phyloP scores from a whole-genome alignment of 2,113 vertebrate genomes.

The Cebidichthys violaceus region DNA sequence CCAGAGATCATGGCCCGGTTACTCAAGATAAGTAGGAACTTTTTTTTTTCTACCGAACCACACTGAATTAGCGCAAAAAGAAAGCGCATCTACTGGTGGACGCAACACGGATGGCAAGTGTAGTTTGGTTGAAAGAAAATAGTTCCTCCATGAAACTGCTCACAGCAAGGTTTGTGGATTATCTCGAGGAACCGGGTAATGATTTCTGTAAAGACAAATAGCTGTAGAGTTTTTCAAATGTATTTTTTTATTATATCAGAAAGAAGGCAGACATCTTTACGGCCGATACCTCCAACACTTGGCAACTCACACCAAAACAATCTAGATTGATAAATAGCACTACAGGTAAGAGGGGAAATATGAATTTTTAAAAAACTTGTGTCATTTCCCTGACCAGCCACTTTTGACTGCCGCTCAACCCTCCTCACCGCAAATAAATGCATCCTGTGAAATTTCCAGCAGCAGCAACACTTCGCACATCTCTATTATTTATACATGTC shows the following conservation, averaged over 20 bases:
- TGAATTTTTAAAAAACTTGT: neutral
- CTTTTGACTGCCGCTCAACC: conserved; percentile 24
- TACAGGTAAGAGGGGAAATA: neutral
- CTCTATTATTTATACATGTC: conserved; percentile 79
- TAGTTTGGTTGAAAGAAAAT: neutral
- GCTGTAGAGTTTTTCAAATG: neutral
- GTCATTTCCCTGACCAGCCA: conserved; percentile 21
- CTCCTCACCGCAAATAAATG: conserved; percentile 14
- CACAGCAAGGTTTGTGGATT: neutral
- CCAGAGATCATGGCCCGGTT: neutral
- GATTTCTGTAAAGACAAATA: neutral
- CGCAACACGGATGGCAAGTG: neutral
- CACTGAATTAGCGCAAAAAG: too few species aligned
- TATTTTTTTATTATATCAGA: neutral
- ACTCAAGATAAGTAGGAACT: neutral
- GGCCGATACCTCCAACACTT: neutral
- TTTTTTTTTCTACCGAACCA: too few species aligned
- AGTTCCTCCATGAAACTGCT: neutral
- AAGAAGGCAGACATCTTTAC: neutral
- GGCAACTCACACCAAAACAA: neutral
- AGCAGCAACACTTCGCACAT: conserved; percentile 56
- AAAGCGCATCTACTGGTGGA: neutral
- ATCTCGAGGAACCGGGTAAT: neutral
- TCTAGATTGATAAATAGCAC: neutral
- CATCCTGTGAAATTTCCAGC: conserved; percentile 48